A percentile compares a stretch with the other conserved stretches of the same genome.
phyloP scores from a whole-genome alignment of 1,140 invertebrate genomes.

The Hypsibius dujardini region DNA sequence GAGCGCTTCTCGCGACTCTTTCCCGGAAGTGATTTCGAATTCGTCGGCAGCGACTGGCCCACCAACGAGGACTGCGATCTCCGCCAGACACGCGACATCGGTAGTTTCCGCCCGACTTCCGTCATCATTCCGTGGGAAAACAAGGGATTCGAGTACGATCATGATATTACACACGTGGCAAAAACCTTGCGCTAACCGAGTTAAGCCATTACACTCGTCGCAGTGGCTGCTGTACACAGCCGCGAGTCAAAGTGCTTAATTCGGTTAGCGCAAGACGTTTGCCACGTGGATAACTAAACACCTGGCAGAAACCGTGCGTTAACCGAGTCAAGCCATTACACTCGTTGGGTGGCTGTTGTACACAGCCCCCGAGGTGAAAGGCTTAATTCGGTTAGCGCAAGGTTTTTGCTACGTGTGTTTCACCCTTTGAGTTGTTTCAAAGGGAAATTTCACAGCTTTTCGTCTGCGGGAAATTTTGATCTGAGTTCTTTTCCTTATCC shows the following conservation, averaged over 20 bases:
- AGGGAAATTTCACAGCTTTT: background rate
- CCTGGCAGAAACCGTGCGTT: background rate
- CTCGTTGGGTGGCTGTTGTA: too few species aligned
- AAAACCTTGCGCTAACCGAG: background rate
- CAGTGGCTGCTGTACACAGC: background rate
- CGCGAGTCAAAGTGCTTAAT: background rate
- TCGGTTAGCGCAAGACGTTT: background rate
- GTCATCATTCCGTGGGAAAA: background rate
- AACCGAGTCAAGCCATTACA: background rate
- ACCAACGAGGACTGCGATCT: constrained; percentile 2
- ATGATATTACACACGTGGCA: background rate
- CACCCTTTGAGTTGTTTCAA: background rate
- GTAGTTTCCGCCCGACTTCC: background rate
- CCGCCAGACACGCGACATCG: background rate
- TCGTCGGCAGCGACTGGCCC: background rate
- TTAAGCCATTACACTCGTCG: too few species aligned
- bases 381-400: too few species aligned
- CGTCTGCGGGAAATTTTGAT: background rate
- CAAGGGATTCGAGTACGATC: constrained; percentile 1
- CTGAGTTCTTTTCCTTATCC: background rate
- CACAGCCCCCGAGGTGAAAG: too few species aligned
- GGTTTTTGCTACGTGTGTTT: background rate
- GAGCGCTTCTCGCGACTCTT: background rate
- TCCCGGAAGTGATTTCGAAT: background rate
- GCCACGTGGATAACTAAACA: background rate